Base-by-base conservation (phyloP, 1,140 invertebrate species). In the Drosophila repletoides region DNA sequence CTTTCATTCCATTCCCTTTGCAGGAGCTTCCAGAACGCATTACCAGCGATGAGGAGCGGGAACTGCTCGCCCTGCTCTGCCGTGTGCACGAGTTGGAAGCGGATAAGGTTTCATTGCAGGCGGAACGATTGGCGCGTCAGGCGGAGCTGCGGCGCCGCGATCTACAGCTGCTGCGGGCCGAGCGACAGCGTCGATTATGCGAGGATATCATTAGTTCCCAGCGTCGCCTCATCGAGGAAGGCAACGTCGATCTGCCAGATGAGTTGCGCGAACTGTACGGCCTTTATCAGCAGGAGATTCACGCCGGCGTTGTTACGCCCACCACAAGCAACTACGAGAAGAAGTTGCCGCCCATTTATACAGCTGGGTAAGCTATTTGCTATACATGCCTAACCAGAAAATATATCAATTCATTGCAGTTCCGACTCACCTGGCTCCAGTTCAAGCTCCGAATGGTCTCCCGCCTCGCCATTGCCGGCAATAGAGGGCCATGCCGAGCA, bases 161-260 rank as follows among this genome's bases (percentile, higher is more conserved):
- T 79, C 91, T 97, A 19, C 93, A 97, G 68, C 92, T 98, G 49
- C 91, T 97, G 40, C 91, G 96, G n/a, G 95, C 96, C 38, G 95
- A 97, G 76, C 91, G 96, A 15, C 96, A 98, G 88, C 91, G 96
- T 6, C 93, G 95, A 40, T 93, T 98, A 2, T 96, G 95, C 59
- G 97, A 98, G 81, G 96, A 97, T 83, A 98, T 98, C 56, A 98
- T 98, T 49, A 95, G 95, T 0, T 92, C 96, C 31, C 97, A 98
- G 89, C 91, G 96, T 43, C 92, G 94, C 12, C 92, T 97, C n/a
- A 95, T 98, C 64, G 95, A 97, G 92, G 93, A 94, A 86, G 92
- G 94, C 73, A 92, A 93, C 61, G 86, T 96, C 3, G 91, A 92
- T 14, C 91, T 96, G 12, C 94, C 96, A 2, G 91, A 93, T 4